phyloP scores from a whole-genome alignment of 2,797 vertebrate species.

The Sebastes trivittatus region DNA sequence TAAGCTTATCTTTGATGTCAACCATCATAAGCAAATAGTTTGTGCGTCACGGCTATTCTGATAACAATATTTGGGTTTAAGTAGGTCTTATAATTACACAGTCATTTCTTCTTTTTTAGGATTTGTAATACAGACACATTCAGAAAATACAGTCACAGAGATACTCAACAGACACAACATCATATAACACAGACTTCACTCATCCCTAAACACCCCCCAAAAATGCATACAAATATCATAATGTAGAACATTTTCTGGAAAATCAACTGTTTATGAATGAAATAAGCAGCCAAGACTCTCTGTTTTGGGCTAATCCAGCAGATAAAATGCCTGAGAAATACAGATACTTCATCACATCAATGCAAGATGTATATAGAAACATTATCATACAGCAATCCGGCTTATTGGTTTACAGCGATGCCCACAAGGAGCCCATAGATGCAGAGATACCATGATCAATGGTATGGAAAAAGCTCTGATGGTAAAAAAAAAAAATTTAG shows the following conservation, averaged over 20 bases:
- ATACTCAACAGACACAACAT: neutral
- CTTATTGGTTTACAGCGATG: neutral
- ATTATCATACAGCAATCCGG: neutral
- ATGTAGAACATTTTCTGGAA: neutral
- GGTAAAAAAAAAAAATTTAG: neutral
- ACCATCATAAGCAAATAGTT: neutral
- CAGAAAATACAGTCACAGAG: neutral
- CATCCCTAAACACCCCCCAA: neutral
- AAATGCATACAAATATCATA: neutral
- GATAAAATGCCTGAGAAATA: neutral
- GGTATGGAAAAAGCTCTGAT: neutral
- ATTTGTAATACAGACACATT: neutral
- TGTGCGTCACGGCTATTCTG: neutral
- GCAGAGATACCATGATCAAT: neutral
- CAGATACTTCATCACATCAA: neutral
- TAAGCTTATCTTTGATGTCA: neutral
- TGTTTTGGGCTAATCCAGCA: neutral
- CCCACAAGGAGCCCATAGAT: neutral
- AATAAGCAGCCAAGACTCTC: neutral
- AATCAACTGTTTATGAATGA: neutral
- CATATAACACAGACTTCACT: neutral
- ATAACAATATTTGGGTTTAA: neutral
- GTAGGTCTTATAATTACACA: neutral
- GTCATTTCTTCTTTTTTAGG: neutral
- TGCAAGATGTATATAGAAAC: neutral